These are phyloP conservation scores for Fundulus diaphanus DNA, from an alignment of 2,797 vertebrate species.

Conservation along the genomic window DNA sequence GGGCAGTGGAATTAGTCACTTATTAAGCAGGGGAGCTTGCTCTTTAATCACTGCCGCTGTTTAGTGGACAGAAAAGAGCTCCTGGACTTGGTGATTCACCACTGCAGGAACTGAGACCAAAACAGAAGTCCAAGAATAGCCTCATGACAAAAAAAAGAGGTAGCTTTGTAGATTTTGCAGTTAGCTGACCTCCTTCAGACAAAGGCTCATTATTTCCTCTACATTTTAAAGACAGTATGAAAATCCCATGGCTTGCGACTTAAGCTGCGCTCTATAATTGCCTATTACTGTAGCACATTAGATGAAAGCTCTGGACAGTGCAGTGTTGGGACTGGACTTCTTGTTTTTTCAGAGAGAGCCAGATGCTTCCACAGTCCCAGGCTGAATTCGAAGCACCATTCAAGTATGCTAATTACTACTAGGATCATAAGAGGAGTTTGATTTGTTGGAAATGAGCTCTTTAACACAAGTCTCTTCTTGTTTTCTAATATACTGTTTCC, in stretches of 20 bases:
- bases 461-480: not conserved
- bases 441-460: not conserved
- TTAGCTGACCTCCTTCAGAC: slow-evolving; percentile 3
- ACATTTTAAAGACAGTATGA: not conserved
- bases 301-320: slow-evolving; percentile 11
- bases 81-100: not conserved
- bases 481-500: slow-evolving; percentile 1
- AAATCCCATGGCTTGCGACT: not conserved
- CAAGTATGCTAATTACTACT: slow-evolving; percentile 39
- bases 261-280: not conserved
- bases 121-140: slow-evolving; percentile 13
- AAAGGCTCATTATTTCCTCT: slow-evolving; percentile 21
- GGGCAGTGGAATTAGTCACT: slow-evolving; percentile 66
- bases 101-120: not conserved
- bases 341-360: slow-evolving; percentile 8
- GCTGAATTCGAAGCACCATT: slow-evolving; percentile 26
- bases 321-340: slow-evolving; percentile 19
- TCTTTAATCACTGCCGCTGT: slow-evolving; percentile 64
- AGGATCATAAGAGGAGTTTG: slow-evolving; percentile 31
- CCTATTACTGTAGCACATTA: not conserved
- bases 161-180: slow-evolving; percentile 17
- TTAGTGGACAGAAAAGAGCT: slow-evolving; percentile 42
- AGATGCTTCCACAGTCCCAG: slow-evolving; percentile 13
- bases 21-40: slow-evolving; percentile 58
- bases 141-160: not conserved